phyloP scores from a whole-genome alignment of 2,888 invertebrate species.

The Crepidodera aurea region DNA sequence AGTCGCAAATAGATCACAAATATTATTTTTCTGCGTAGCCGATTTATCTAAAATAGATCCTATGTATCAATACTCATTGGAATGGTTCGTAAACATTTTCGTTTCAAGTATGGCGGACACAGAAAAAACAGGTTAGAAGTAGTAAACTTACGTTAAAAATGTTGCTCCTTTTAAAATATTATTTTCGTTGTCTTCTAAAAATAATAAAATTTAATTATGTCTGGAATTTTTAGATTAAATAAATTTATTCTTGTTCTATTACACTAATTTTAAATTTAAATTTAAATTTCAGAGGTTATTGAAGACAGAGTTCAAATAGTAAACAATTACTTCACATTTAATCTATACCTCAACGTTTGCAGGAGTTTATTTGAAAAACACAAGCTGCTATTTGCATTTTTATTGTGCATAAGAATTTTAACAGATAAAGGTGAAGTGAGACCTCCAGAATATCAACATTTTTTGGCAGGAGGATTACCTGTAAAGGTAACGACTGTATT shows the following conservation, averaged over 20 bases:
- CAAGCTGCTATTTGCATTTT: slow-evolving; percentile 85
- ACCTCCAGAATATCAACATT: slow-evolving; percentile 74
- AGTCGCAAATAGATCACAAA: slow-evolving; percentile 85
- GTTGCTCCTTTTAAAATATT: not conserved
- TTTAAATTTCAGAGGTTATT: slow-evolving; percentile 68
- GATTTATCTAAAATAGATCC: slow-evolving; percentile 89
- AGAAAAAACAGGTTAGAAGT: slow-evolving; percentile 70
- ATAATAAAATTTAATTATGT: too few species aligned
- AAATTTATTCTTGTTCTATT: too few species aligned
- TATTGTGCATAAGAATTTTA: slow-evolving; percentile 74
- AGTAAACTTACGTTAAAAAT: too few species aligned
- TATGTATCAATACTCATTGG: slow-evolving; percentile 95
- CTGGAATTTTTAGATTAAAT: too few species aligned
- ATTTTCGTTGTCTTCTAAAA: too few species aligned
- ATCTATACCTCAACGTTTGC: slow-evolving; percentile 86
- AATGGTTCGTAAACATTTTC: slow-evolving; percentile 89
- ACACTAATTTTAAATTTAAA: too few species aligned
- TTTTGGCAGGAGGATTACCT: slow-evolving; percentile 77
- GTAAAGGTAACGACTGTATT: slow-evolving; percentile 59
- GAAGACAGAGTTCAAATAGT: slow-evolving; percentile 78
- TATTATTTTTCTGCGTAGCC: slow-evolving; percentile 86
- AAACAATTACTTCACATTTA: slow-evolving; percentile 82
- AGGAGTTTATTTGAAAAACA: slow-evolving; percentile 90
- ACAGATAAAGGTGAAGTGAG: slow-evolving; percentile 70
- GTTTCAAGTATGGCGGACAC: slow-evolving; percentile 75